Base-by-base conservation (phyloP, 2,888 invertebrate genomes). In the Epirrhoe alternata region DNA sequence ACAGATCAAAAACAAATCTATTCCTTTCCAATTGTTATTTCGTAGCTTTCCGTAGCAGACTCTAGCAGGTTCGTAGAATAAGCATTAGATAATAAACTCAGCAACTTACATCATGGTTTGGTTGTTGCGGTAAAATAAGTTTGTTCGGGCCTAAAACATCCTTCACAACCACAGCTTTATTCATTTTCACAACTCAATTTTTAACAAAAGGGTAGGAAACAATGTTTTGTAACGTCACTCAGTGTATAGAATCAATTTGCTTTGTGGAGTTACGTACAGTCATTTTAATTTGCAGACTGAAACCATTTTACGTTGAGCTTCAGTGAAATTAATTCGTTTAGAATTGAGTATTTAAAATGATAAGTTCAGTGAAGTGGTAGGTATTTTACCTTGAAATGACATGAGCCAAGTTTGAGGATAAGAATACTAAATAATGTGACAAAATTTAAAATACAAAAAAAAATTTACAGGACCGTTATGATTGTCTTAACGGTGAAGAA, bases 101-200 rank as follows among this genome's bases (percentile, higher is more conserved):
- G 1, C 12, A 42, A 42, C 85, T 86, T 73, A 86, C 86, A 70
- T 86, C 83, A 58, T 82, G 77, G 69, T 75, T 75, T 1, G 86
- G 84, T 59, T 84, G 83, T 47, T 80, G 57, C 0, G 83, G 84
- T 12, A 83, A 68, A 47, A 81, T 72, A 8, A 82, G 63, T 3
- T 77, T 71, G 55, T 70, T 80, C 10, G 70, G 63, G 3, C 51
- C 58, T 47, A 73, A 14, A 50, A 55, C 51, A 60, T 60, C 35
- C 14, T 55, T 65, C n/a, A 52, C 24, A 35, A 53, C 38, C 38
- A 61, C 50, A 4, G 59, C 38, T 49, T 59, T 56, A 42, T 64
- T 68, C 53, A 51, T 53, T 53, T 58, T 66, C 17, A 52, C 38
- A n/a, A 42, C 38, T 38, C 31, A 63, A 33, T 16, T 56, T 58